Conservation (phyloP, 2,113 vertebrate species). For the Oreochromis spilurus region DNA sequence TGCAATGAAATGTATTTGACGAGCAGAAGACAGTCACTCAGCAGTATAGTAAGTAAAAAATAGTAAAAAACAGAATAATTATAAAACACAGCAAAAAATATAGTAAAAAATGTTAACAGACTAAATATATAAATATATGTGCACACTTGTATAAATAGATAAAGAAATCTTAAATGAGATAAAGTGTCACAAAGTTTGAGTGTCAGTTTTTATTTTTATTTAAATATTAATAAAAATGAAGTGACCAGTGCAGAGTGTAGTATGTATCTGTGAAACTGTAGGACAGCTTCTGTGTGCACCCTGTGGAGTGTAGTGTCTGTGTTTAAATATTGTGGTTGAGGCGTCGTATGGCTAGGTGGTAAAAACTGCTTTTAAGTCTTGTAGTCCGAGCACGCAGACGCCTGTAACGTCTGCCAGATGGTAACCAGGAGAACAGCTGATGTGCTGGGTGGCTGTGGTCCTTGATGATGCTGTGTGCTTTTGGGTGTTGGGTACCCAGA, state of each 20-base stretch:
- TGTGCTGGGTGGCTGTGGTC: background rate
- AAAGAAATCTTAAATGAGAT: background rate
- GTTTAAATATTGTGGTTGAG: background rate
- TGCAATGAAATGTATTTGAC: background rate
- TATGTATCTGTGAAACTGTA: background rate
- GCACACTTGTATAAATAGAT: background rate
- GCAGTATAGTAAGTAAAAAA: background rate
- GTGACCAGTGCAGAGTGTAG: background rate
- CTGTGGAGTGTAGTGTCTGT: background rate
- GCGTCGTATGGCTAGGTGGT: accelerated
- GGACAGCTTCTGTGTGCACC: background rate
- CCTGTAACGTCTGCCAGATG: background rate
- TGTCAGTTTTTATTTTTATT: background rate
- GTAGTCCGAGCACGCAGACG: accelerated
- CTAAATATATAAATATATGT: accelerated
- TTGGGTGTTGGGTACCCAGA: background rate
- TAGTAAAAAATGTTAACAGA: background rate
- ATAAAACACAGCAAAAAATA: background rate
- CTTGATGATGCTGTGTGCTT: background rate
- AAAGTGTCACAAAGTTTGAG: accelerated
- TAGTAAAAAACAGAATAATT: background rate
- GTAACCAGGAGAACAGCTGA: background rate
- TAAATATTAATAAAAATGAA: background rate
- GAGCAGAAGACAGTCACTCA: background rate
- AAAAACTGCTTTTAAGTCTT: background rate